Percentiles rank a stretch among this genome's conserved stretches.
Conservation (phyloP, 2,113 vertebrate species). For the Ammodytes marinus region DNA sequence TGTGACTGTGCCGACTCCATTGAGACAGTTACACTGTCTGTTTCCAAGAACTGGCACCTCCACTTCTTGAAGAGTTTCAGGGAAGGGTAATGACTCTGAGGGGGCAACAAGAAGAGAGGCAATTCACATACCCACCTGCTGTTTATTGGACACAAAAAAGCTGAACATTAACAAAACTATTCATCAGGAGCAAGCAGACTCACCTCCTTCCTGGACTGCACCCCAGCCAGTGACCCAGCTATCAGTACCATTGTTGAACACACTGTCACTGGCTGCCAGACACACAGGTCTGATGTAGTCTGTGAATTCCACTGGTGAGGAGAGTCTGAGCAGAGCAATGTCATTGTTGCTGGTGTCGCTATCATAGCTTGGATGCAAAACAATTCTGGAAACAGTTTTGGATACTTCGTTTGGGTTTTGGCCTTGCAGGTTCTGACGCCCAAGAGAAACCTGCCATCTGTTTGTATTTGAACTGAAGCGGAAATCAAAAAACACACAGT, state of each 20-base stretch:
- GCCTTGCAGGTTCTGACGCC: constrained; percentile 44
- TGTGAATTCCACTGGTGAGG: constrained; percentile 70
- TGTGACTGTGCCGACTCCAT: constrained; percentile 66
- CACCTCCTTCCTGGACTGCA: constrained; percentile 79
- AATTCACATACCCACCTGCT: too few relatives aligned
- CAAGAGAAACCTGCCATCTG: neutral
- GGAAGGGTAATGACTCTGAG: constrained; percentile 44
- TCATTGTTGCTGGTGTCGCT: constrained; percentile 74
- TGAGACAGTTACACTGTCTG: constrained; percentile 66
- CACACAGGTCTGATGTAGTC: constrained; percentile 85
- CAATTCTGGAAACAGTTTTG: constrained; percentile 28
- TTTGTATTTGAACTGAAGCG: neutral
- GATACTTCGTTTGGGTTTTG: constrained; percentile 41
- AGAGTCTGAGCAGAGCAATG: constrained; percentile 83
- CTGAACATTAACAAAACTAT: too few relatives aligned
- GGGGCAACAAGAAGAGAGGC: too few relatives aligned
- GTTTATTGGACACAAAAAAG: too few relatives aligned
- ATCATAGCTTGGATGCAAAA: constrained; percentile 72
- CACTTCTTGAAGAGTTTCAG: constrained; percentile 75
- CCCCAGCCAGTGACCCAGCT: constrained; percentile 90
- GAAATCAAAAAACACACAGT: neutral
- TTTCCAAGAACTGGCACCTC: constrained; percentile 71
- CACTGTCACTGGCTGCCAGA: constrained; percentile 79
- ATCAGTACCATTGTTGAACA: constrained; percentile 78
- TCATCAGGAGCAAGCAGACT: too few relatives aligned